Conservation (phyloP, 2,888 invertebrate genomes). For the Tryphoninae sp. region DNA sequence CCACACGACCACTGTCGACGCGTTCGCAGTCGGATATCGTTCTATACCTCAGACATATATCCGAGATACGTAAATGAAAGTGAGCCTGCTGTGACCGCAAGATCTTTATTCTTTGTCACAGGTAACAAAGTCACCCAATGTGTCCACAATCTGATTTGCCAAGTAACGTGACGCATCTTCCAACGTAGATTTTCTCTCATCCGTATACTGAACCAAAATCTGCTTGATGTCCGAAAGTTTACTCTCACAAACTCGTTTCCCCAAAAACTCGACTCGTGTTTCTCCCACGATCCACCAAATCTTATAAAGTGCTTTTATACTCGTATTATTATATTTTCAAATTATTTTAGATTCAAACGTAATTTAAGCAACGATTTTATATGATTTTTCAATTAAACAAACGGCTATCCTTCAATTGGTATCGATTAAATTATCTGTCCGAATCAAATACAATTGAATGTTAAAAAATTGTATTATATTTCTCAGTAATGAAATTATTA, state of each 20-base stretch:
- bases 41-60: not conserved
- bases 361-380: not conserved
- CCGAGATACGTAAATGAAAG: conserved; percentile 21
- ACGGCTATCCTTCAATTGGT: no score
- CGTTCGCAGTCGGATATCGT: conserved; percentile 45
- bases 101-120: conserved; percentile 50
- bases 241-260: not conserved
- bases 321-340: conserved; percentile 19
- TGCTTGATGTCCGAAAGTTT: conserved; percentile 1
- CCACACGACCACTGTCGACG: conserved; percentile 59
- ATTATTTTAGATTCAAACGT: not conserved
- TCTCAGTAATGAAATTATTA: no score
- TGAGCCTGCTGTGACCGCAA: conserved; percentile 32
- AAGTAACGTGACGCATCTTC: conserved; percentile 19
- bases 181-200: not conserved
- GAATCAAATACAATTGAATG: no score
- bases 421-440: no score
- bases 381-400: no score
- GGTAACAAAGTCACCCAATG: conserved; percentile 27
- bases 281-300: conserved; percentile 50
- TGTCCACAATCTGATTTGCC: conserved; percentile 50
- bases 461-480: no score
- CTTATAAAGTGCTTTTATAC: not conserved
- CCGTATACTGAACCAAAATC: conserved; percentile 4
- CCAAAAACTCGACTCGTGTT: no score